These are phyloP conservation scores for Alectoris magna DNA, from an alignment of 2,797 vertebrate genomes.

Conservation along the genomic window DNA sequence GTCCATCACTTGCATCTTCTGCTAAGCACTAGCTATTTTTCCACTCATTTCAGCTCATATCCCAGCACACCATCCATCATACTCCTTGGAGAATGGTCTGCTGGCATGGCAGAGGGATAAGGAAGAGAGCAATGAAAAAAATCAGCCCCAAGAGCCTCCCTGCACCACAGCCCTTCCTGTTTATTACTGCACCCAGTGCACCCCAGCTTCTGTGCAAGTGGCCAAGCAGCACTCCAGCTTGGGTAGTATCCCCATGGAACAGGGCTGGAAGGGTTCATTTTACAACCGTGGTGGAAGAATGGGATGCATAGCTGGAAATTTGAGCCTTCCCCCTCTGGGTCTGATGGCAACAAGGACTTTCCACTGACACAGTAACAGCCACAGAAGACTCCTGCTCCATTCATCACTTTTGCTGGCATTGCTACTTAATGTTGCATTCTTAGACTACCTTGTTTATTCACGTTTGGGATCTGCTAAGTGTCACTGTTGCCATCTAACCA, in stretches of 20 bases:
- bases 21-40: conserved; percentile 2
- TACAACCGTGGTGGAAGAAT: background rate
- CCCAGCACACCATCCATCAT: conserved; percentile 14
- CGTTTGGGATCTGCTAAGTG: background rate
- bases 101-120: background rate
- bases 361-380: background rate
- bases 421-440: background rate
- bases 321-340: background rate
- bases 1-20: conserved; percentile 47
- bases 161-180: background rate
- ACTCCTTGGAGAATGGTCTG: background rate
- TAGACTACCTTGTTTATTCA: background rate
- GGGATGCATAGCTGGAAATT: background rate
- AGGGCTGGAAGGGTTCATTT: background rate
- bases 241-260: background rate
- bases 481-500: background rate
- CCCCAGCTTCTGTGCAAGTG: background rate
- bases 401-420: background rate
- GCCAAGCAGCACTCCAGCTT: background rate
- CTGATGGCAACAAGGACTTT: background rate
- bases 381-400: fast-evolving
- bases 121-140: conserved; percentile 5
- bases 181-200: fast-evolving
- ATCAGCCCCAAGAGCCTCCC: background rate
- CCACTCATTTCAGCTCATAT: conserved; percentile 48